phyloP scores from a whole-genome alignment of 2,888 invertebrate genomes.

The Embidobia sp. region DNA sequence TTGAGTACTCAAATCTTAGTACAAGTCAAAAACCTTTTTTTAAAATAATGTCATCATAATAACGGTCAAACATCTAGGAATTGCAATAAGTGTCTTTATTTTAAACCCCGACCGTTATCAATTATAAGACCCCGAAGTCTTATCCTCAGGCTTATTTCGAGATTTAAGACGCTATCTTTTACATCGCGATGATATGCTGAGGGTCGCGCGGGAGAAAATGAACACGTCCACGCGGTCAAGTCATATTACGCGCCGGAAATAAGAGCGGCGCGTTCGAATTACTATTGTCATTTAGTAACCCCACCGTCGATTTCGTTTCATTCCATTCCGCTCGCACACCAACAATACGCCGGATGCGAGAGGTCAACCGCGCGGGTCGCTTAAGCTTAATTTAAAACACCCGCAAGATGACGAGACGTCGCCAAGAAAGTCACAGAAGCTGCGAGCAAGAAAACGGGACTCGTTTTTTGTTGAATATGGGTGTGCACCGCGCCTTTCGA shows the following conservation, averaged over 20 bases:
- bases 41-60: no score
- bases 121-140: no score
- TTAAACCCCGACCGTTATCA: no score
- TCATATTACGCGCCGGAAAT: constrained; percentile 75
- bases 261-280: constrained; percentile 79
- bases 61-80: no score
- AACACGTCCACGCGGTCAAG: constrained; percentile 38
- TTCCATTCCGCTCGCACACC: constrained; percentile 77
- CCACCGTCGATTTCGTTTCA: constrained; percentile 72
- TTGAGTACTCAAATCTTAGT: no score
- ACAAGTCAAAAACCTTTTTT: no score
- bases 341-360: constrained; percentile 74
- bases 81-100: no score
- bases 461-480: no score
- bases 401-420: constrained; percentile 58
- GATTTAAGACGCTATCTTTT: no score
- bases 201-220: constrained; percentile 29
- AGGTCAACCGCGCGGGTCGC: constrained; percentile 79
- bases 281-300: constrained; percentile 80
- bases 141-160: no score
- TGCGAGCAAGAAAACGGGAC: no score
- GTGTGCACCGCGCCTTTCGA: no score
- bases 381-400: constrained; percentile 73
- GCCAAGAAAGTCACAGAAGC: background rate
- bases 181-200: background rate